phyloP scores from a whole-genome alignment of 2,888 invertebrate genomes.

The Notodonta ziczac region DNA sequence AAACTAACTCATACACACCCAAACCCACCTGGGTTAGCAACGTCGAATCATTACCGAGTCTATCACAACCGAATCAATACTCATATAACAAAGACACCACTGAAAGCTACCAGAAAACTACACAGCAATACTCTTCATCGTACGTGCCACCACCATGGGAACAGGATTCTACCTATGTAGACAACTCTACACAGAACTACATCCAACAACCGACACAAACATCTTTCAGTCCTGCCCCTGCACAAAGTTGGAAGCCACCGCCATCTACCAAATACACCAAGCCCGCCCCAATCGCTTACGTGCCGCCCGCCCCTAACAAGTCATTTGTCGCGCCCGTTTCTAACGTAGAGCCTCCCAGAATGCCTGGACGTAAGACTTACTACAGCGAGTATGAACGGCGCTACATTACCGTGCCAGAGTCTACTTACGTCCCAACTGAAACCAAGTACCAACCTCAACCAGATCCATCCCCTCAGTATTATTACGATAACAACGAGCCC shows the following conservation, averaged over 20 bases:
- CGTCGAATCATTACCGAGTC: slow-evolving; percentile 45
- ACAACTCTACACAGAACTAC: slow-evolving; percentile 57
- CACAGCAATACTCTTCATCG: slow-evolving; percentile 67
- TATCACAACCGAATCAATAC: slow-evolving; percentile 56
- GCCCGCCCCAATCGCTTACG: slow-evolving; percentile 68
- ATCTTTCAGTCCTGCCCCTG: slow-evolving; percentile 45
- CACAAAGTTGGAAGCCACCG: slow-evolving; percentile 62
- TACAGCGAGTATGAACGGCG: slow-evolving; percentile 80
- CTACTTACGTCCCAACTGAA: slow-evolving; percentile 73
- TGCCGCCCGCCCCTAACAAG: slow-evolving; percentile 79
- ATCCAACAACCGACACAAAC: slow-evolving; percentile 61
- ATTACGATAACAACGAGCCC: slow-evolving; percentile 76
- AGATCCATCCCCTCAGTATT: slow-evolving; percentile 76
- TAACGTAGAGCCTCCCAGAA: slow-evolving; percentile 54
- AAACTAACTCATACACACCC: slow-evolving; percentile 57
- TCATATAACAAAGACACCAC: slow-evolving; percentile 57
- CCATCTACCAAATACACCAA: slow-evolving; percentile 65
- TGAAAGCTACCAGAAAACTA: slow-evolving; percentile 63
- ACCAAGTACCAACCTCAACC: slow-evolving; percentile 74
- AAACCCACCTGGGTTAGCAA: slow-evolving; percentile 64
- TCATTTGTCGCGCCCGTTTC: slow-evolving; percentile 71
- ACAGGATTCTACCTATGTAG: slow-evolving; percentile 70
- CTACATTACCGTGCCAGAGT: slow-evolving; percentile 77
- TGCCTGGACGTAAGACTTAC: slow-evolving; percentile 75
- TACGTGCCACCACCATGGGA: slow-evolving; percentile 82